Conservation (phyloP, 2,797 vertebrate species). For the Alca torda region DNA sequence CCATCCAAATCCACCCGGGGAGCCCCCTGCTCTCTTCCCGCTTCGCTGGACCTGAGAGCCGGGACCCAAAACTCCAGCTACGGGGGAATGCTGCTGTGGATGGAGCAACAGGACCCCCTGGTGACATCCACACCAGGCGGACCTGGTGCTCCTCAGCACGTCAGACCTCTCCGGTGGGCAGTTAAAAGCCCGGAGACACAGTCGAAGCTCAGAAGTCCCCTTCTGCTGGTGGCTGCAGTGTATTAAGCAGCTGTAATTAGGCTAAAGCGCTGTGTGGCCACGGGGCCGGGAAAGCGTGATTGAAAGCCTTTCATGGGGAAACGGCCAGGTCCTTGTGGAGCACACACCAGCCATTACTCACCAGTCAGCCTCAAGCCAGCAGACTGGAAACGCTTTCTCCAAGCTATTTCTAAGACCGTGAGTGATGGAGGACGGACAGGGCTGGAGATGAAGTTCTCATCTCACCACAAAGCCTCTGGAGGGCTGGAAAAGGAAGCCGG, state of each 20-base stretch:
- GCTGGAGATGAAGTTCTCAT: not conserved
- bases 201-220: rapidly evolving
- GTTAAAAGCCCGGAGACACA: rapidly evolving
- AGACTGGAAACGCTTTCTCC: not conserved
- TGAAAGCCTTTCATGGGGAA: not conserved
- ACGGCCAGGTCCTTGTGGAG: not conserved
- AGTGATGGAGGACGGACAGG: not conserved
- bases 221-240: not conserved
- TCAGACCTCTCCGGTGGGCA: not conserved
- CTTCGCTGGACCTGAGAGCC: not conserved
- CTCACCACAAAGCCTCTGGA: not conserved
- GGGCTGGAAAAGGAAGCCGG: not conserved
- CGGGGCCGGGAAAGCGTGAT: not conserved
- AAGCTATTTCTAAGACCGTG: not conserved
- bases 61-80: not conserved
- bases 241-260: conserved; percentile 18
- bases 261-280: not conserved
- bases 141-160: not conserved
- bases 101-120: not conserved
- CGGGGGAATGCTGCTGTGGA: not conserved
- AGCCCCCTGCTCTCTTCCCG: rapidly evolving
- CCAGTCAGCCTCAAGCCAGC: not conserved
- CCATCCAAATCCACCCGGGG: not conserved
- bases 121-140: not conserved
- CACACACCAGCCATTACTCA: not conserved